Evolutionary conservation across 2,113 vertebrate genomes (phyloP).

Genomic region (Lipophrys pholis): DNA sequence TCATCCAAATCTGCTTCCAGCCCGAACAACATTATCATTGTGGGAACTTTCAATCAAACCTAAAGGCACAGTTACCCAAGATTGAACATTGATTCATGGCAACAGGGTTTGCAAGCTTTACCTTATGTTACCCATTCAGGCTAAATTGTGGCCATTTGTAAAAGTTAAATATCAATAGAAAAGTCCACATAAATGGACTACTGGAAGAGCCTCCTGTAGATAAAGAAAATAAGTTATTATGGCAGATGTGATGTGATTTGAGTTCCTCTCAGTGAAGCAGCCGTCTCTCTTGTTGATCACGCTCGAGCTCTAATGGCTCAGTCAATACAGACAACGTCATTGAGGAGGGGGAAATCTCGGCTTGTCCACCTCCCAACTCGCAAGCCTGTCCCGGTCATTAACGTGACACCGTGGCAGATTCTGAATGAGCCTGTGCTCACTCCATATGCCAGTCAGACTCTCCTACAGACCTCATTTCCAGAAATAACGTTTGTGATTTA

Average conservation of each 20-base stretch:
- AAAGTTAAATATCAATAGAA: background rate
- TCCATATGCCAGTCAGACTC: conserved; percentile 30
- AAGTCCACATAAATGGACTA: background rate
- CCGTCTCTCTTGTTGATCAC: conserved; percentile 59
- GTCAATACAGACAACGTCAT: conserved; percentile 64
- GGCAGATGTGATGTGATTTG: conserved; percentile 14
- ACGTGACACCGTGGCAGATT: conserved; percentile 19
- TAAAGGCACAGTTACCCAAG: background rate
- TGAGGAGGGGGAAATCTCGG: conserved; percentile 56
- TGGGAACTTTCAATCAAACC: no score
- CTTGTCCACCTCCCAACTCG: conserved; percentile 46
- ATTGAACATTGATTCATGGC: background rate
- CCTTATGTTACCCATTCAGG: background rate
- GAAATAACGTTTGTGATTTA: background rate
- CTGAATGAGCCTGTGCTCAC: conserved; percentile 24
- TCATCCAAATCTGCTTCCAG: no score
- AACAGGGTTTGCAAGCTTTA: background rate
- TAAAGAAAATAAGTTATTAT: background rate
- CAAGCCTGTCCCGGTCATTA: conserved; percentile 15
- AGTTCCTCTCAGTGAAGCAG: conserved; percentile 17
- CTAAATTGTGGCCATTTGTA: background rate
- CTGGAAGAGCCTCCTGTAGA: no score
- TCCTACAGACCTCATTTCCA: conserved; percentile 2
- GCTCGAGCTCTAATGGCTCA: conserved; percentile 53
- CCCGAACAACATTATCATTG: no score